These are phyloP conservation scores for Lepidothrix coronata DNA, from an alignment of 2,113 vertebrate genomes.

Conservation along the genomic window DNA sequence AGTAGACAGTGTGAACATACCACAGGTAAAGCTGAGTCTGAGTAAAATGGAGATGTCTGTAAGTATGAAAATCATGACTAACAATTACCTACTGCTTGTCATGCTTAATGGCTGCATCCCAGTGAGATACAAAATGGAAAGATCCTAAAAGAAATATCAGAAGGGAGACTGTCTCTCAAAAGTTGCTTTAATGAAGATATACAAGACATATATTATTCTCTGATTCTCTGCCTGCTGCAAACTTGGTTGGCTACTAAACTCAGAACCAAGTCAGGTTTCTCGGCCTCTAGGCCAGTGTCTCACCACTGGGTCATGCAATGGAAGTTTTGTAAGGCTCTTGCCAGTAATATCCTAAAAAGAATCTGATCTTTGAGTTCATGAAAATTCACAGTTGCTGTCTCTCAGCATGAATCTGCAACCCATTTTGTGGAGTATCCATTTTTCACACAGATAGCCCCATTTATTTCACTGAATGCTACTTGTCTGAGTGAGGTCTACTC, in stretches of 20 bases:
- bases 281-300: not conserved
- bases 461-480: not conserved
- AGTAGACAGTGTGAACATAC: accelerated
- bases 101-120: not conserved
- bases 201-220: not conserved
- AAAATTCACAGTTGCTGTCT: not conserved
- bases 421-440: not conserved
- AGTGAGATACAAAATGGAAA: not conserved
- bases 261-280: not conserved
- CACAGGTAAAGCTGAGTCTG: not conserved
- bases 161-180: not conserved
- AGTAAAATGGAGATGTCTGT: not conserved
- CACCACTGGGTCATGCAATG: not conserved
- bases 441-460: not conserved
- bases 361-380: not conserved
- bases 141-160: not conserved
- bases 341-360: not conserved
- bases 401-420: not conserved
- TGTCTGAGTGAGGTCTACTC: not conserved
- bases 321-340: not conserved
- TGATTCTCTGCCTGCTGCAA: not conserved
- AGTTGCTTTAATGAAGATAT: not conserved
- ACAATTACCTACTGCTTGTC: not conserved
- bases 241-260: not conserved
- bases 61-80: not conserved